Evolutionary conservation across 1,140 invertebrate species (phyloP), one percentile per base, ranked within the genome.

Genomic region (Lordiphosa collinella): DNA sequence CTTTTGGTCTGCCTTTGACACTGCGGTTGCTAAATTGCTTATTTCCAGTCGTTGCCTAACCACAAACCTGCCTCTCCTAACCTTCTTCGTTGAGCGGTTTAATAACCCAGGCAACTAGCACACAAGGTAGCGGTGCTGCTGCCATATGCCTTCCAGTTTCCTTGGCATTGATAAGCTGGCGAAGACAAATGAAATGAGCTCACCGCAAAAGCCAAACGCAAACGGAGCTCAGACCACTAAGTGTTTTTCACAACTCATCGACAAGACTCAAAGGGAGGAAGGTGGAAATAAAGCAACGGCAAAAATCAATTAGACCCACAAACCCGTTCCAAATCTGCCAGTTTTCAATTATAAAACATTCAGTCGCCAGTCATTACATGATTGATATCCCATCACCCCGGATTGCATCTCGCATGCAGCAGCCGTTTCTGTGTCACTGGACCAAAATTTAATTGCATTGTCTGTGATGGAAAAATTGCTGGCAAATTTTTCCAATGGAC

Each of bases 11-110:
- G 54, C 22, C 72, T 70, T 53, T 69, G 71, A 74, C 70, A 69
- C 68, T 76, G 73, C 61, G 73, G 73, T 64, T 76, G 62, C 72
- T 58, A 78, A 78, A 76, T 78, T 76, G 73, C 73, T 78, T 78
- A 67, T 71, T 56, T 78, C 50, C 37, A 52, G 59, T 16, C 34
- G 2, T 18, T 31, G 18, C 35, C 34, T 36, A 50, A 66, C 59
- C 59, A 36, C 58, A 56, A 35, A 48, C 46, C 44, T 48, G 41
- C 32, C n/a, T n/a, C 38, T 41, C 49, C 50, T 43, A 34, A 52
- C 41, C 61, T 38, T 60, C n/a, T n/a, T n/a, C n/a, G n/a, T 48
- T 48, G 51, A 36, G 44, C 62, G 61, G 66, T 55, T 78, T 75
- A 76, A 75, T 75, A 75, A 78, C 72, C 66, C 52, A 46, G 59